Percentiles rank a stretch among this genome's conserved stretches.
Evolutionary conservation across 1,140 invertebrate species (phyloP).

Genomic region (Drosophila sproati): DNA sequence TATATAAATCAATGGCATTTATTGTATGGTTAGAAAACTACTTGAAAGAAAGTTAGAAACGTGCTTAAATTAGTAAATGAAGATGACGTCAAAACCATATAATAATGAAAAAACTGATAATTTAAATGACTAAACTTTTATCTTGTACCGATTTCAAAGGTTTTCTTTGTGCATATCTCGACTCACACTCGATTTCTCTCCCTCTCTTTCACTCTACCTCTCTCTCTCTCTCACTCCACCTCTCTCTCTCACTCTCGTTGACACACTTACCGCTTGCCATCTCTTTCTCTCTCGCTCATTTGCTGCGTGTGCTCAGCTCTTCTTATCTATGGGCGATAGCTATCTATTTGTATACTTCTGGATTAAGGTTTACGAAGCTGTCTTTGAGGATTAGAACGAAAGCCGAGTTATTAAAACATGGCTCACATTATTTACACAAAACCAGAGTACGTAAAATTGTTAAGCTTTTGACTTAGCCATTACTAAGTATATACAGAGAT

Average conservation of each 20-base stretch:
- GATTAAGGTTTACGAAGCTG: constrained; percentile 10
- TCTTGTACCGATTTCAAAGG: no score
- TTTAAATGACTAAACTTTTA: no score
- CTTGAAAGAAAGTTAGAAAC: no score
- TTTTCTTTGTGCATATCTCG: no score
- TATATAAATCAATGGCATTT: no score
- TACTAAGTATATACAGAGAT: constrained; percentile 24
- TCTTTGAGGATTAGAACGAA: constrained; percentile 8
- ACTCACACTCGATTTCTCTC: neutral
- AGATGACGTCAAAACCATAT: no score
- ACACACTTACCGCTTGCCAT: neutral
- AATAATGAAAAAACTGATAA: no score
- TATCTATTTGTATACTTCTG: constrained; percentile 24
- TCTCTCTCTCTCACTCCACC: neutral
- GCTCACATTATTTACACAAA: constrained; percentile 34
- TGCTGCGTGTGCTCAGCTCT: constrained; percentile 14
- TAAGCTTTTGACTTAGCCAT: constrained; percentile 29
- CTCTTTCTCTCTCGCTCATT: constrained; percentile 1
- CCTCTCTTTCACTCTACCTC: neutral
- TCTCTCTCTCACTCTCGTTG: neutral
- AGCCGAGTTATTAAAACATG: constrained; percentile 11
- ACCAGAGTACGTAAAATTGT: constrained; percentile 14
- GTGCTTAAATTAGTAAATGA: no score
- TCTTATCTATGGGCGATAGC: constrained; percentile 27
- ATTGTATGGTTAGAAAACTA: no score